These are phyloP conservation scores for Addax nasomaculatus DNA, from an alignment of 2,113 vertebrate genomes.

Conservation along the genomic window DNA sequence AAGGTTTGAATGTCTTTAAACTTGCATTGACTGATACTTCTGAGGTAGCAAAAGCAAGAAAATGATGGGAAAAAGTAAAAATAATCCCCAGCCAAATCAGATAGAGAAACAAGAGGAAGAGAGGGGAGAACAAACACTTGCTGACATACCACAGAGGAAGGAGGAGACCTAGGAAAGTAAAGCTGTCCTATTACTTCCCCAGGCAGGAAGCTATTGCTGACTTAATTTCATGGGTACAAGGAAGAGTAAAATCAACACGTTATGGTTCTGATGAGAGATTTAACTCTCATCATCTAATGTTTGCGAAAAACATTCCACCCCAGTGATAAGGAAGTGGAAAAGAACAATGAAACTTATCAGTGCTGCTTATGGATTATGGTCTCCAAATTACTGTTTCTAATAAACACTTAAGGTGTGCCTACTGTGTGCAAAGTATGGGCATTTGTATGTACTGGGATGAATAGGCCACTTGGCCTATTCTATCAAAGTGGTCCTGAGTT, in stretches of 20 bases:
- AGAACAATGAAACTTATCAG: background rate
- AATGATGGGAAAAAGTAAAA: background rate
- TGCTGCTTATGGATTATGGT: background rate
- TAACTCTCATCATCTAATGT: background rate
- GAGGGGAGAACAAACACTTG: background rate
- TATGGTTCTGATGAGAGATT: slow-evolving; percentile 35
- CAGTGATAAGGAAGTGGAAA: background rate
- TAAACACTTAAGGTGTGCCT: background rate
- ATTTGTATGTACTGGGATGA: background rate
- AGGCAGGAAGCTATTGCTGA: slow-evolving; percentile 42
- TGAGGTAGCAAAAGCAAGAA: background rate
- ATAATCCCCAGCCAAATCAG: slow-evolving; percentile 46
- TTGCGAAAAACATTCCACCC: slow-evolving; percentile 6
- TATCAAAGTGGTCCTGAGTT: background rate
- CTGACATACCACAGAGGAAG: background rate
- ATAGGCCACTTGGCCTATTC: background rate
- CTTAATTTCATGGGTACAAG: background rate
- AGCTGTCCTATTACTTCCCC: slow-evolving; percentile 43
- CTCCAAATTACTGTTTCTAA: background rate
- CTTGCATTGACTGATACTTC: background rate
- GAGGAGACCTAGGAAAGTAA: slow-evolving; percentile 32
- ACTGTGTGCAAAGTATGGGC: background rate
- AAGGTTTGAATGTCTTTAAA: background rate
- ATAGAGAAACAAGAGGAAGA: slow-evolving; percentile 6
- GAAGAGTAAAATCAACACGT: background rate